These are phyloP conservation scores for Diorhabda carinulata DNA, from an alignment of 1,140 invertebrate species.

Conservation along the genomic window DNA sequence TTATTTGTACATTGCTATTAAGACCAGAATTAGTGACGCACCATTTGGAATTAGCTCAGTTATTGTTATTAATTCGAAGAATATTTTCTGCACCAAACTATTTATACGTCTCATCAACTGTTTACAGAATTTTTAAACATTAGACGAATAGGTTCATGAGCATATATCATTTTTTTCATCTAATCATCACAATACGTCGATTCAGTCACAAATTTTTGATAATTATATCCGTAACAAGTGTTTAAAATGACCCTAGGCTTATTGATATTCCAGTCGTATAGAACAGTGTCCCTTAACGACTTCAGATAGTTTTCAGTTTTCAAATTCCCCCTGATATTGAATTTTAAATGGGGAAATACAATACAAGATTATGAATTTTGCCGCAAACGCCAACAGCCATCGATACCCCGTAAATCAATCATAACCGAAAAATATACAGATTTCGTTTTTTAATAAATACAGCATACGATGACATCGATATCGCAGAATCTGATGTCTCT, in stretches of 20 bases:
- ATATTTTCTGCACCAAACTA: no score
- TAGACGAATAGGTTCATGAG: no score
- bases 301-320: conserved; percentile 29
- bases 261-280: conserved; percentile 13
- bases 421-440: conserved; percentile 23
- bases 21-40: no score
- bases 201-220: neutral
- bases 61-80: no score
- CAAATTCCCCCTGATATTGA: conserved; percentile 30
- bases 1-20: no score
- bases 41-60: no score
- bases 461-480: conserved; percentile 21
- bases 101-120: no score
- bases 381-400: conserved; percentile 29
- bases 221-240: conserved; percentile 2
- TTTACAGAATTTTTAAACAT: no score
- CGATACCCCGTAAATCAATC: conserved; percentile 35
- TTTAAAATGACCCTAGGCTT: neutral
- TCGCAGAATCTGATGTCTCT: conserved; percentile 22
- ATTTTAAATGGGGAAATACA: conserved; percentile 34
- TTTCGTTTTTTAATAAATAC: conserved; percentile 33
- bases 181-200: no score
- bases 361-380: conserved; percentile 34
- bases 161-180: no score
- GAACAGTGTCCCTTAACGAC: conserved; percentile 1